phyloP scores from a whole-genome alignment of 92 coral and sea anemone species.

The Montipora capitata region DNA sequence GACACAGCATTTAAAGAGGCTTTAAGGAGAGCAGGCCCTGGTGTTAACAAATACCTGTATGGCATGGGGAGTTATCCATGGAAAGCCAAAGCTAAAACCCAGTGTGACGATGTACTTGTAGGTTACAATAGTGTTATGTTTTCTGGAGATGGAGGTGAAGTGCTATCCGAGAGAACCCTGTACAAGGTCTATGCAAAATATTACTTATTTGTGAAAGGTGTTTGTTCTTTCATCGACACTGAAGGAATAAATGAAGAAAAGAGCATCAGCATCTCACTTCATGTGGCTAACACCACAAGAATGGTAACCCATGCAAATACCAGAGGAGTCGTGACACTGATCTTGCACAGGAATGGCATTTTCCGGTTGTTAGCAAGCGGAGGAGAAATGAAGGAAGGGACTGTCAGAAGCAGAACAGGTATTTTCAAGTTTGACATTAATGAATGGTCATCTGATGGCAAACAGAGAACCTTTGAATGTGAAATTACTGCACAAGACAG shows the following conservation, averaged over 20 bases:
- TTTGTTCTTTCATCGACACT: slow-evolving; percentile 28
- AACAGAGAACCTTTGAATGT: slow-evolving; percentile 1
- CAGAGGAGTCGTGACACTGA: background rate
- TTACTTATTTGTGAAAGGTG: background rate
- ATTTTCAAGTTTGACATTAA: slow-evolving; percentile 9
- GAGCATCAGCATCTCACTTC: slow-evolving; percentile 12
- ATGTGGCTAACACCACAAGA: slow-evolving; percentile 13
- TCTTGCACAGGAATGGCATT: slow-evolving; percentile 14
- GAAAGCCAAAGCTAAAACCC: slow-evolving; percentile 26
- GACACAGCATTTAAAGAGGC: slow-evolving; percentile 55
- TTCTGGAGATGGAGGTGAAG: slow-evolving; percentile 82
- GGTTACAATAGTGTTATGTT: slow-evolving; percentile 82
- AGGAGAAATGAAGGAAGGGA: slow-evolving; percentile 8
- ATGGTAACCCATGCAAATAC: background rate
- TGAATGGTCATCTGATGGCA: slow-evolving; percentile 6
- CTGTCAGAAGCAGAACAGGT: slow-evolving; percentile 12
- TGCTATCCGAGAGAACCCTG: slow-evolving; percentile 50
- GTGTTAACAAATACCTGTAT: background rate
- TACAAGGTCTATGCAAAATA: background rate
- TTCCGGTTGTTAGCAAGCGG: slow-evolving; percentile 13
- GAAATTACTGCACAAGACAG: slow-evolving; percentile 33
- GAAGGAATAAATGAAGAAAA: background rate
- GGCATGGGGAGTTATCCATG: slow-evolving; percentile 8
- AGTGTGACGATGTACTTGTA: slow-evolving; percentile 77
- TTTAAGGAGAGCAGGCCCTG: background rate